phyloP scores from a whole-genome alignment of 2,797 vertebrate genomes.

The Etheostoma nigrum region DNA sequence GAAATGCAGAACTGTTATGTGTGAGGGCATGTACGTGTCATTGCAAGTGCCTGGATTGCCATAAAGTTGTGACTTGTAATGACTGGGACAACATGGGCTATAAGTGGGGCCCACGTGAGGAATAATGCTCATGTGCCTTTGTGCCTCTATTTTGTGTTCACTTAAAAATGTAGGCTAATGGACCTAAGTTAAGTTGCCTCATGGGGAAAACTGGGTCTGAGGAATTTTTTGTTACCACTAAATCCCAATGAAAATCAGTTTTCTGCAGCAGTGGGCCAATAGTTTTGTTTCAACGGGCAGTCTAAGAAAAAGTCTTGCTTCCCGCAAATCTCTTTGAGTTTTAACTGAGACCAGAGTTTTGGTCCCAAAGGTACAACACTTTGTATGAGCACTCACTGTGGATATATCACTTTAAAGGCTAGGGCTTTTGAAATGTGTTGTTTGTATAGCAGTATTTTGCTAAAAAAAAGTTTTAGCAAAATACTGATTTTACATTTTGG shows the following conservation, averaged over 20 bases:
- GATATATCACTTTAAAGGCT: slow-evolving; percentile 64
- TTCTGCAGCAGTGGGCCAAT: not conserved
- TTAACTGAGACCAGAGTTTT: slow-evolving; percentile 74
- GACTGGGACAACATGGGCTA: not conserved
- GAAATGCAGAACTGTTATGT: not conserved
- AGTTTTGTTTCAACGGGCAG: too few relatives aligned
- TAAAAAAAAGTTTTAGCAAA: slow-evolving; percentile 30
- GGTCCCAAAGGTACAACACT: slow-evolving; percentile 58
- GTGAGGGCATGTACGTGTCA: slow-evolving; percentile 10
- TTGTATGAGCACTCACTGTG: slow-evolving; percentile 68
- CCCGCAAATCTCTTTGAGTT: slow-evolving; percentile 69
- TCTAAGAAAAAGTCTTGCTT: slow-evolving; percentile 42
- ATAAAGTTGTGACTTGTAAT: slow-evolving; percentile 14
- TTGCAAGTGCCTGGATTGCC: not conserved
- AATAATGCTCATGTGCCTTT: not conserved
- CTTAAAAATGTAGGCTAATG: slow-evolving; percentile 15
- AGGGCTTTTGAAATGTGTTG: slow-evolving; percentile 38
- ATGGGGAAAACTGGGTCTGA: not conserved
- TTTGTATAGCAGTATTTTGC: not conserved
- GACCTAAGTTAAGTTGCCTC: not conserved
- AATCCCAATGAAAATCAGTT: not conserved
- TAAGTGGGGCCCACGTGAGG: not conserved
- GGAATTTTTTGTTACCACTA: not conserved
- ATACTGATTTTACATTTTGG: slow-evolving; percentile 17
- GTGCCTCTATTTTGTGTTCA: slow-evolving; percentile 14